Conservation (phyloP, 2,888 invertebrate genomes). For the Apamea monoglypha region DNA sequence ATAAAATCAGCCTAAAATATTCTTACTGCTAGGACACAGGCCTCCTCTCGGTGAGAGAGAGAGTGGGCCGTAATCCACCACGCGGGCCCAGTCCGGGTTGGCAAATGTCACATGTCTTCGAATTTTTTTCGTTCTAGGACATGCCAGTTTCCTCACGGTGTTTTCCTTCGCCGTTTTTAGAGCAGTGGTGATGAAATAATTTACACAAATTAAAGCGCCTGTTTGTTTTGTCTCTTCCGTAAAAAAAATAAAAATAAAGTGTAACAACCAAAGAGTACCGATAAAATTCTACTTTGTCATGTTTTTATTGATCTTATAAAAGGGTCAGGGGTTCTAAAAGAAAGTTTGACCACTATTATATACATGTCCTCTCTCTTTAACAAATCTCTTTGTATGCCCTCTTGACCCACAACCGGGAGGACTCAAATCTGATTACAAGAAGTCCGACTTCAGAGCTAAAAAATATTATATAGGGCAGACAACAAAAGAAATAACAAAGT, state of each 20-base stretch:
- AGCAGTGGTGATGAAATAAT: too few species aligned
- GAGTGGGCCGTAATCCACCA: too few species aligned
- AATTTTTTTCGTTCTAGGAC: too few species aligned
- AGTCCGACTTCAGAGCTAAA: not conserved
- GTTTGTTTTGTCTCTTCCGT: not conserved
- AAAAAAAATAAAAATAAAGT: not conserved
- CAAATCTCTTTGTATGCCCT: constrained; percentile 7
- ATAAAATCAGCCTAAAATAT: too few species aligned
- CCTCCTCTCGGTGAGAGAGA: too few species aligned
- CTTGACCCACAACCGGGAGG: constrained; percentile 29
- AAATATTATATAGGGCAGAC: not conserved
- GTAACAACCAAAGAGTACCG: not conserved
- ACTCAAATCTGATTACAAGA: constrained; percentile 35
- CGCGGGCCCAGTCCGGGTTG: too few species aligned
- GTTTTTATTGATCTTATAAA: constrained; percentile 33
- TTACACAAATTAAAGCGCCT: too few species aligned
- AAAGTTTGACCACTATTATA: constrained; percentile 20
- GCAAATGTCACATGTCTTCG: too few species aligned
- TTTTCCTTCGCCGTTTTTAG: too few species aligned
- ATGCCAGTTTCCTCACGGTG: too few species aligned
- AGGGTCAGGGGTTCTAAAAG: constrained; percentile 11
- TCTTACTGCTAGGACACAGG: too few species aligned
- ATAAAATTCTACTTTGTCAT: constrained; percentile 26
- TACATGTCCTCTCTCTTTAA: not conserved
- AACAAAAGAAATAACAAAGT: constrained; percentile 1